Base-by-base conservation (phyloP, 1,140 invertebrate genomes). In the Scaptomyza graminum region DNA sequence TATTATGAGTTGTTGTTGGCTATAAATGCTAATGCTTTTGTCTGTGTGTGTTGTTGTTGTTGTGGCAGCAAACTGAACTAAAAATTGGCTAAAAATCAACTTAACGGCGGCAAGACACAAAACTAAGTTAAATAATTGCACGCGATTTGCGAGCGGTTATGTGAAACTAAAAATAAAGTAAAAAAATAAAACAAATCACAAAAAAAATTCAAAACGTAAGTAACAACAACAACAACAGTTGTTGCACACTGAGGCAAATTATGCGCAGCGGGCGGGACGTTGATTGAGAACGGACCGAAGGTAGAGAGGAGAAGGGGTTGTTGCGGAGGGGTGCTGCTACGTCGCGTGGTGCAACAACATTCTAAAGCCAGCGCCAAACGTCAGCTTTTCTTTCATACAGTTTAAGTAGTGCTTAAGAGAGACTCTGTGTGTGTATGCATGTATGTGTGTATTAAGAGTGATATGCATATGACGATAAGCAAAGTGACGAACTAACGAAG, bases 51-150 rank as follows among this genome's bases (percentile, higher is more conserved):
- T 34, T 34, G 31, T 34, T 34, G 7, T 7, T 34, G 31, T 34
- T 74, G 59, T 74, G 76, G 56, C 76, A 70, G 62, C 60, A 50
- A 52, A 69, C 55, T 52, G 60, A 41, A 62, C 39, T 56, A 50
- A 46, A 46, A 64, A 28, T 59, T 16, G 47, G 49, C 63, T 57
- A 77, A 57, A 70, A 28, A 28, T 22, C 28, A 46, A 57, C 59
- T 78, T 51, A 75, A 78, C 65, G 64, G 54, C 62, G 69, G 79
- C 68, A 59, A 8, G 59, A 65, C 79, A 64, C 28, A 22, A 22
- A 22, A 22, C 55, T 80, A 81, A 78, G 62, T 79, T 79, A 88
- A 87, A 87, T 88, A 87, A 87, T 87, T 87, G 83, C 83, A 87
- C 83, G 83, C 83, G 83, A 87, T 88, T 71, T 81, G 73, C 67